phyloP scores from a whole-genome alignment of 1,140 invertebrate species.

The Atta cephalotes region DNA sequence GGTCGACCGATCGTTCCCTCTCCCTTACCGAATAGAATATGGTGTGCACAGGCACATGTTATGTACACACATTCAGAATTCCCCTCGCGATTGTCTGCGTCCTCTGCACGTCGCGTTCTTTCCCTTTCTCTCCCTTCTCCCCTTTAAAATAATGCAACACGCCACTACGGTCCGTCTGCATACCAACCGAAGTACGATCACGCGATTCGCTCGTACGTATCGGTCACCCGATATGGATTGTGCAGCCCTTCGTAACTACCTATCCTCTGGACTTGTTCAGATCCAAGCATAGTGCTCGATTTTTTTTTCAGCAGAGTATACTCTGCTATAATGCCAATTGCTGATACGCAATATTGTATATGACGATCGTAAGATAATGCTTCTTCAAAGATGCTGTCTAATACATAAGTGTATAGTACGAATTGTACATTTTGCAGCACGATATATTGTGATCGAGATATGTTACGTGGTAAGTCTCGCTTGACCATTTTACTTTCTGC shows the following conservation, averaged over 20 bases:
- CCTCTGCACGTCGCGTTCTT: constrained; percentile 18
- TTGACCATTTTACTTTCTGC: background rate
- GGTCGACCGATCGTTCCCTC: constrained; percentile 66
- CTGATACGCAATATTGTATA: constrained; percentile 10
- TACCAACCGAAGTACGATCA: constrained; percentile 68
- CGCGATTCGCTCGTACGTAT: constrained; percentile 68
- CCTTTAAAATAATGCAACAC: constrained; percentile 67
- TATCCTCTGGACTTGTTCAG: constrained; percentile 32
- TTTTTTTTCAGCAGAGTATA: background rate
- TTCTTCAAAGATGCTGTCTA: background rate
- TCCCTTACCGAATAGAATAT: constrained; percentile 4
- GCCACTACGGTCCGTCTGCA: constrained; percentile 71
- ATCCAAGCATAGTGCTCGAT: constrained; percentile 2
- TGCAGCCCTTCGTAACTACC: constrained; percentile 43
- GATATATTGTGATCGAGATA: constrained; percentile 15
- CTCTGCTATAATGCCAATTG: constrained; percentile 4
- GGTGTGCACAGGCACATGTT: background rate
- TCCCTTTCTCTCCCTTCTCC: constrained; percentile 33
- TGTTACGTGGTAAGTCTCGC: background rate
- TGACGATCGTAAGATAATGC: background rate
- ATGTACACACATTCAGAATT: constrained; percentile 53
- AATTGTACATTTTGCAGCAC: constrained; percentile 16
- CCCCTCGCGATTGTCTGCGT: constrained; percentile 60
- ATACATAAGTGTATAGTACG: background rate
- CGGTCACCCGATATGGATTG: constrained; percentile 60